These are phyloP conservation scores for Oscheius sp. DNA, from an alignment of 1,140 invertebrate species.

Conservation along the genomic window DNA sequence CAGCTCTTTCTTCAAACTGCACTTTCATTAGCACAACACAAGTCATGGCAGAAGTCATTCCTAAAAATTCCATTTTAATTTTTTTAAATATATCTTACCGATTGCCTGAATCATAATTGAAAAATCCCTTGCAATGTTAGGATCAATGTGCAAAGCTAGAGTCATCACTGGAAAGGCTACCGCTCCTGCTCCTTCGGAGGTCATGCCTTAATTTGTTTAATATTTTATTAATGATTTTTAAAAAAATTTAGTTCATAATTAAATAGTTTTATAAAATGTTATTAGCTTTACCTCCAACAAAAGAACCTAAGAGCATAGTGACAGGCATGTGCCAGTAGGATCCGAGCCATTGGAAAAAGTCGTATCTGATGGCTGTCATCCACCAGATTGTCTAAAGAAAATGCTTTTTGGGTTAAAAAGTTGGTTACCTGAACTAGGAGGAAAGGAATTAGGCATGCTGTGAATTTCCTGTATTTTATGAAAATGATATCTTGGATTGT, in stretches of 20 bases:
- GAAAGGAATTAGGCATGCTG: conserved; percentile 46
- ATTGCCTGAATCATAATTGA: conserved; percentile 53
- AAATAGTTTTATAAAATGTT: background rate
- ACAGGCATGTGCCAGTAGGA: conserved; percentile 33
- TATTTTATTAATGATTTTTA: no score
- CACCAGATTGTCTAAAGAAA: conserved; percentile 24
- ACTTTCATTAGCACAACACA: conserved; percentile 53
- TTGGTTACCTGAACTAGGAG: conserved; percentile 37
- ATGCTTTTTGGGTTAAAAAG: background rate
- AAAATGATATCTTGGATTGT: conserved; percentile 42
- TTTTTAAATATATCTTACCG: conserved; percentile 46
- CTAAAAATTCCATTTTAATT: conserved; percentile 39
- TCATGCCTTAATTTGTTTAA: conserved; percentile 12
- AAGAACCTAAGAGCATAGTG: conserved; percentile 27
- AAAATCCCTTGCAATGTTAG: conserved; percentile 53
- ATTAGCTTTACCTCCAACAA: background rate
- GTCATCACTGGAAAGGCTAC: conserved; percentile 60
- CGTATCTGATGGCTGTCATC: conserved; percentile 7
- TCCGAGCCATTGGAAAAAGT: conserved; percentile 10
- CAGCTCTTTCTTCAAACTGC: conserved; percentile 46
- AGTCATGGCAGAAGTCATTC: conserved; percentile 50
- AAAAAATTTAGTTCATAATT: no score
- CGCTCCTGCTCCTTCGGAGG: conserved; percentile 48
- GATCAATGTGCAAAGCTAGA: conserved; percentile 44
- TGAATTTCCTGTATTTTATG: conserved; percentile 44